Percentiles rank a stretch among this genome's conserved stretches.
phyloP scores from a whole-genome alignment of 2,888 invertebrate species.

The Temnothorax rugatulus region DNA sequence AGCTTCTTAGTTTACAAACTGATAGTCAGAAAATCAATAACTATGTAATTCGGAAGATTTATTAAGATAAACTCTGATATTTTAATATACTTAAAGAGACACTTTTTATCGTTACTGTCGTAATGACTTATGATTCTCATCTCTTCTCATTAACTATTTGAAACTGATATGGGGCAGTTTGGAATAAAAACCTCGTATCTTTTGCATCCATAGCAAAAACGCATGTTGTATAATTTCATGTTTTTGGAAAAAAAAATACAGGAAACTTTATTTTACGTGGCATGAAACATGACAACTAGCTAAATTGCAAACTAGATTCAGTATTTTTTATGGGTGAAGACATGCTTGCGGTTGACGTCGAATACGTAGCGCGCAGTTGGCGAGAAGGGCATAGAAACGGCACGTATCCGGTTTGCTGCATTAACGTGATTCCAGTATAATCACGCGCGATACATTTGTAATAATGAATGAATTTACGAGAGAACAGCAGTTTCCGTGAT shows the following conservation, averaged over 20 bases:
- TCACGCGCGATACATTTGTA: slow-evolving; percentile 72
- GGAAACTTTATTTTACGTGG: background rate
- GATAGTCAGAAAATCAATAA: background rate
- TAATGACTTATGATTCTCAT: background rate
- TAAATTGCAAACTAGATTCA: slow-evolving; percentile 32
- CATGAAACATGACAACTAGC: slow-evolving; percentile 15
- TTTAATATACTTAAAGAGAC: background rate
- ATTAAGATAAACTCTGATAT: background rate
- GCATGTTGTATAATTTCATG: background rate
- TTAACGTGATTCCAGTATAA: slow-evolving; percentile 75
- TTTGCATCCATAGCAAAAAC: background rate
- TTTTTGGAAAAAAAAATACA: background rate
- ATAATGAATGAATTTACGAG: slow-evolving; percentile 67
- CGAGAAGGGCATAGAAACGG: slow-evolving; percentile 65
- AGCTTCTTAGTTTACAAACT: background rate
- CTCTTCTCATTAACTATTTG: background rate
- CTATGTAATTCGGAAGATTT: background rate
- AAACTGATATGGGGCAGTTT: background rate
- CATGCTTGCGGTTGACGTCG: slow-evolving; percentile 43
- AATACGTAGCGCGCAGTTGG: slow-evolving; percentile 27
- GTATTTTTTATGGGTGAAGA: slow-evolving; percentile 37
- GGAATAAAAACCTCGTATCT: background rate
- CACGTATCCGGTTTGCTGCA: slow-evolving; percentile 72
- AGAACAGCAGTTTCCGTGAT: slow-evolving; percentile 55
- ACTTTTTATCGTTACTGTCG: background rate